Evolutionary conservation across 2,888 invertebrate species (phyloP), one percentile per base, ranked within the genome.

Genomic region (Hemistola chrysoprasaria): DNA sequence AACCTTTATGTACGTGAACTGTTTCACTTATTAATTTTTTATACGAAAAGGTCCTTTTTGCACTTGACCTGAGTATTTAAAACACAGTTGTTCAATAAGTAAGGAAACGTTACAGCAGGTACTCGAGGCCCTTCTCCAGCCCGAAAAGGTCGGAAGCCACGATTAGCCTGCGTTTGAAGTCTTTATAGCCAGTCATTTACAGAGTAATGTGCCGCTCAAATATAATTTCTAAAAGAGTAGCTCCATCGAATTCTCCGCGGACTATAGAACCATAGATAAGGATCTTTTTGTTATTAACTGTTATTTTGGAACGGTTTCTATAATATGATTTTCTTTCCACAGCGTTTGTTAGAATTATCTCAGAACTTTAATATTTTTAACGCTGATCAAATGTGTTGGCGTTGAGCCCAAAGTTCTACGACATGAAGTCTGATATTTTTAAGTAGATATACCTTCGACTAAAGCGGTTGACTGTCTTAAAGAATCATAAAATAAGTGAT

Each of bases 101-200:
- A 73, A 73, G 71, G 72, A 71, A 79, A 69, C 72, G 67, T 75
- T 78, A 74, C 63, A 63, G 63, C 66, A 74, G 70, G 71, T 76
- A 78, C 77, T 79, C 68, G 71, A 59, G 65, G 68, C 60, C 73
- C 71, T 77, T 73, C 74, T 75, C 76, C 64, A 38, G 71, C 65
- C 58, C 72, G 58, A 77, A 67, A 83, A 83, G 86, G 86, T 83
- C 84, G 85, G 82, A 84, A 85, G 82, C 76, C 76, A 68, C 82
- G 84, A 86, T 86, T 86, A 86, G 84, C 75, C 74, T 73, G 77
- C 84, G 81, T 82, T 85, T 84, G 83, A 85, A 78, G 82, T 84
- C 83, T 83, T 85, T 86, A 85, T 82, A 67, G 79, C 75, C 75
- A 76, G 78, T 75, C 80, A 80, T 85, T 83, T 75, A 71, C 73